Evolutionary conservation across 2,888 invertebrate species (phyloP).

Genomic region (Brachypterus glaber): DNA sequence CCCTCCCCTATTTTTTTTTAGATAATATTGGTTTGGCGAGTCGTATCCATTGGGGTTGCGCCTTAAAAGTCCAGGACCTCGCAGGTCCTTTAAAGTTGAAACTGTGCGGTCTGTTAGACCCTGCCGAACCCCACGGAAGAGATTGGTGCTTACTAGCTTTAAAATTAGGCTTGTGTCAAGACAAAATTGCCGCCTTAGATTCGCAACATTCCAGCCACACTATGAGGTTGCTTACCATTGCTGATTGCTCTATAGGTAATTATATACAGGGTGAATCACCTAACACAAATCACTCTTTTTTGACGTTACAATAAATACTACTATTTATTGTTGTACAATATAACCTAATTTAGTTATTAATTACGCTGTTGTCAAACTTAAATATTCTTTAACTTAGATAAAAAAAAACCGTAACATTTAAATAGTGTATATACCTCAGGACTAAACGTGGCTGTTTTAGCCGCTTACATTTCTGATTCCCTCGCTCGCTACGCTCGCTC

Average conservation of each 20-base stretch:
- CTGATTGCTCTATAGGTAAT: conserved; percentile 40
- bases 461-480: no score
- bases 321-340: no score
- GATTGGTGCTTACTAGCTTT: conserved; percentile 72
- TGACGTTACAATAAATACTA: no score
- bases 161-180: conserved; percentile 47
- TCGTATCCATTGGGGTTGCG: conserved; percentile 45
- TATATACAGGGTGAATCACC: no score
- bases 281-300: not conserved
- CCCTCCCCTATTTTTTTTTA: conserved; percentile 20
- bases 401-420: no score
- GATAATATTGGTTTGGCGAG: conserved; percentile 34
- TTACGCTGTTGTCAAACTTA: no score
- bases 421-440: no score
- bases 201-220: conserved; percentile 39
- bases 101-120: conserved; percentile 60
- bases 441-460: no score
- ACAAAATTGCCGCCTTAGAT: conserved; percentile 38
- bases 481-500: no score
- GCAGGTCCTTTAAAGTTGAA: conserved; percentile 50
- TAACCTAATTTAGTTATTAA: no score
- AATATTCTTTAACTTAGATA: no score
- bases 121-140: conserved; percentile 60
- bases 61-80: conserved; percentile 50
- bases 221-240: conserved; percentile 35